A percentile compares a stretch with the other conserved stretches of the same genome.
phyloP scores from a whole-genome alignment of 2,888 invertebrate species.

The Scaptomyza cyrtandrae region DNA sequence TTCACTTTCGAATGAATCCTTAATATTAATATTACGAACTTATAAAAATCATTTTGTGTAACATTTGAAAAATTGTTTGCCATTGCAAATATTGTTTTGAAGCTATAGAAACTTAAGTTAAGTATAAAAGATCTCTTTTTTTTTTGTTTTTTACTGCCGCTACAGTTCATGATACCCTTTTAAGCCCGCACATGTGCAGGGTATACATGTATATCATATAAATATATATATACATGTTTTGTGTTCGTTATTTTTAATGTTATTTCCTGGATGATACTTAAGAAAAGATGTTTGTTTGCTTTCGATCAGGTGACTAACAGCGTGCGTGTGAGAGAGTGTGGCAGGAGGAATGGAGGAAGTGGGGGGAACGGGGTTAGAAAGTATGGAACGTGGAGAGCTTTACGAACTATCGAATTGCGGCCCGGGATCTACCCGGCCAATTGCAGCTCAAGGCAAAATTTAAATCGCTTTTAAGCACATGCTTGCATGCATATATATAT shows the following conservation, averaged over 20 bases:
- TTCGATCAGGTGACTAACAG: constrained; percentile 35
- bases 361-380: too few relatives aligned
- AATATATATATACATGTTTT: neutral
- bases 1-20: too few relatives aligned
- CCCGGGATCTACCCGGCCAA: constrained; percentile 12
- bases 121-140: too few relatives aligned
- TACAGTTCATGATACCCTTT: neutral
- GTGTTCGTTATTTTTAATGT: neutral
- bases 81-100: neutral
- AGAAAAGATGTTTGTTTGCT: neutral
- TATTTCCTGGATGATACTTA: constrained; percentile 2
- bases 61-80: too few relatives aligned
- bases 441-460: constrained; percentile 18
- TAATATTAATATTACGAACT: too few relatives aligned
- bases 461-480: constrained; percentile 6
- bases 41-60: too few relatives aligned
- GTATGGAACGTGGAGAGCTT: neutral
- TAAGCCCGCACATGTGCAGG: neutral
- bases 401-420: constrained; percentile 16
- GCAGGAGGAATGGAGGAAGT: too few relatives aligned
- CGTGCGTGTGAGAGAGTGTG: neutral
- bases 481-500: neutral
- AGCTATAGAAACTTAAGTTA: neutral
- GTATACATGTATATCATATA: constrained; percentile 3
- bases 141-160: too few relatives aligned